Conservation (phyloP, 2,888 invertebrate species). For the Exocentrus adspersus region DNA sequence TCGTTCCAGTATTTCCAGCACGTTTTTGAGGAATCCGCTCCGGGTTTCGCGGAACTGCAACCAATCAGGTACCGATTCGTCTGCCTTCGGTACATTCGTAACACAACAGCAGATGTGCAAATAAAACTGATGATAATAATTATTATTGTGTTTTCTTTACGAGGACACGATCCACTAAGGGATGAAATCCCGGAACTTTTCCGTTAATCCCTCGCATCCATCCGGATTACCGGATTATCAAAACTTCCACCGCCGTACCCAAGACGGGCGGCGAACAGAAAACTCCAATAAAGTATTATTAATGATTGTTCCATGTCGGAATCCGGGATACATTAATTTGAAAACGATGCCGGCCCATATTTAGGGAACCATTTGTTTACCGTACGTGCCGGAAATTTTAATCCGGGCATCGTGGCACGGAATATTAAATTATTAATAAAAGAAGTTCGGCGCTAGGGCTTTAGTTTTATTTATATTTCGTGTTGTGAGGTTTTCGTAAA, state of each 20-base stretch:
- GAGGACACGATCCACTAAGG: too few relatives aligned
- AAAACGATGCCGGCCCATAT: conserved; percentile 17
- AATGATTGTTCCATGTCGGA: background rate
- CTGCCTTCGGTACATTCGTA: too few relatives aligned
- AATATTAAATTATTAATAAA: conserved; percentile 16
- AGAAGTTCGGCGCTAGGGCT: too few relatives aligned
- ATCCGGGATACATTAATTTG: background rate
- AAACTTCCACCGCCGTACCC: background rate
- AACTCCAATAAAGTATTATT: conserved; percentile 3
- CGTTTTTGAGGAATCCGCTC: conserved; percentile 22
- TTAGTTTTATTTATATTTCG: too few relatives aligned
- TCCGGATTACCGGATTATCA: background rate
- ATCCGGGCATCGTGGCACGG: conserved; percentile 3
- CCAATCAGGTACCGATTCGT: conserved; percentile 1
- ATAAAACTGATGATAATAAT: too few relatives aligned
- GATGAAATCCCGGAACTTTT: background rate
- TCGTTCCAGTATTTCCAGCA: conserved; percentile 19
- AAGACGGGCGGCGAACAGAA: background rate
- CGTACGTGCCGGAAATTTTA: conserved; percentile 21
- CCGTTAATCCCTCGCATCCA: background rate
- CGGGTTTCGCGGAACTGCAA: conserved; percentile 15
- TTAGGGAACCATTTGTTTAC: conserved; percentile 17
- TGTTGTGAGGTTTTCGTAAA: too few relatives aligned
- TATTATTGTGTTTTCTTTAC: too few relatives aligned
- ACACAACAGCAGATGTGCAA: too few relatives aligned